Base-by-base conservation (phyloP, 2,113 vertebrate species). In the Gopherus evgoodei region DNA sequence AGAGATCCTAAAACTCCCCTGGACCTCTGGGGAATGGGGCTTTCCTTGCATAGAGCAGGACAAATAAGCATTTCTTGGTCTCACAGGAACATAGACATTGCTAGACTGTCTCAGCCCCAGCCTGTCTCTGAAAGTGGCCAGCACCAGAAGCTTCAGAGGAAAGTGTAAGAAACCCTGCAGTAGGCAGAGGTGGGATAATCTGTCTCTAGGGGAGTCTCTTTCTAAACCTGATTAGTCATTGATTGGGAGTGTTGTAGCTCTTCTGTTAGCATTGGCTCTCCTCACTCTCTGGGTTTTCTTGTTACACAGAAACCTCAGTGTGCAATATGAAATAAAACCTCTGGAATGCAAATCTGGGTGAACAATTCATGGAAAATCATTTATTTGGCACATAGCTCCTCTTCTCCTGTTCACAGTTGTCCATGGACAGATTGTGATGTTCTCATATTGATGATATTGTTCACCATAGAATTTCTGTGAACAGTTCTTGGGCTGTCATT, bases 401-500 rank as follows among this genome's bases (percentile, higher is more conserved):
- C 56, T 35, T 86, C 35, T 47, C 90, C 84, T 90, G 56, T 56
- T 93, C 84, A 90, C 76, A 62, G 16, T 54, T 31, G 12, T 50
- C 90, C 0, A 1, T 93, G 47, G 91, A 87, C 57, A 93, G 57
- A 47, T 52, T 44, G 57, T 19, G 72, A 56, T 85, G 91, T 83
- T 81, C 82, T 86, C 81, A 89, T 86, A 75, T 83, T 50, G 87
- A 47, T 57, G 57, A 75, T 93, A 85, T 47, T 84, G 65, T 52
- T 83, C 84, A 25, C 14, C 17, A 42, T 17, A 53, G 57, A 81
- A 3, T 29, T 92, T 83, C 78, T 81, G 82, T 42, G 85, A 90
- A 78, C n/a, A 44, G 49, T 81, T 95, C 83, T 85, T 72, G 81
- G 88, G 50, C 42, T 86, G 78, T 72, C 85, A 29, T 56, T 90